These are phyloP conservation scores for Catagonus wagneri DNA, from an alignment of 2,113 vertebrate genomes.

Conservation along the genomic window DNA sequence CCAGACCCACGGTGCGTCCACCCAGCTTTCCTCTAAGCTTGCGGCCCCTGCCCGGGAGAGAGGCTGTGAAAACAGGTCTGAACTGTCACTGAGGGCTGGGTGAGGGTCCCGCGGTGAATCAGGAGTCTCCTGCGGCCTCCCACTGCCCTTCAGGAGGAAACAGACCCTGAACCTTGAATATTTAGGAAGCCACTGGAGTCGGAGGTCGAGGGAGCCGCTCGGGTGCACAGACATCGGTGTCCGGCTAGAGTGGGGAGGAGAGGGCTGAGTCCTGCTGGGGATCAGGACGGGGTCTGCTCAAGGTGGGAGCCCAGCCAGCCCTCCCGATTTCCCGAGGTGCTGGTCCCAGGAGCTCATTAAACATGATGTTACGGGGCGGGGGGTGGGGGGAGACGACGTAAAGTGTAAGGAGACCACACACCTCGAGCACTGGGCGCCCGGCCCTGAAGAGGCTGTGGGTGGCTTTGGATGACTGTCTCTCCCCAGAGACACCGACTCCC, in stretches of 20 bases:
- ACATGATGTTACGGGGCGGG: neutral
- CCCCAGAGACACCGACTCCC: neutral
- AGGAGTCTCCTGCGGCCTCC: accelerated
- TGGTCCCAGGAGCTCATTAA: neutral
- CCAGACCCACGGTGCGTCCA: too few relatives aligned
- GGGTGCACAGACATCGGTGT: accelerated
- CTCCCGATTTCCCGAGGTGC: neutral
- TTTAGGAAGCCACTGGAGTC: accelerated
- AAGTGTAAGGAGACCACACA: accelerated
- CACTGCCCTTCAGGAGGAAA: neutral
- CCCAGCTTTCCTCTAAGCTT: neutral
- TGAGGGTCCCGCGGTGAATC: accelerated
- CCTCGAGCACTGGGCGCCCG: accelerated
- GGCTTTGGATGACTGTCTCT: neutral
- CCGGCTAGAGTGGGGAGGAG: accelerated
- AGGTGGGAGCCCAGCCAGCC: neutral
- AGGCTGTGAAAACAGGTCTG: accelerated
- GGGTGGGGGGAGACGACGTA: too few relatives aligned
- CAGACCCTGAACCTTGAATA: accelerated
- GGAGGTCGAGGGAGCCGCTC: accelerated
- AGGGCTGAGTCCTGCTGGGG: accelerated
- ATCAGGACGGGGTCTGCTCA: accelerated
- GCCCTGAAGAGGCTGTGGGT: neutral
- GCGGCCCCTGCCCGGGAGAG: accelerated
- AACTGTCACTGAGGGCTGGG: too few relatives aligned